phyloP scores from a whole-genome alignment of 2,113 vertebrate species.

The Rhinogobius similis region DNA sequence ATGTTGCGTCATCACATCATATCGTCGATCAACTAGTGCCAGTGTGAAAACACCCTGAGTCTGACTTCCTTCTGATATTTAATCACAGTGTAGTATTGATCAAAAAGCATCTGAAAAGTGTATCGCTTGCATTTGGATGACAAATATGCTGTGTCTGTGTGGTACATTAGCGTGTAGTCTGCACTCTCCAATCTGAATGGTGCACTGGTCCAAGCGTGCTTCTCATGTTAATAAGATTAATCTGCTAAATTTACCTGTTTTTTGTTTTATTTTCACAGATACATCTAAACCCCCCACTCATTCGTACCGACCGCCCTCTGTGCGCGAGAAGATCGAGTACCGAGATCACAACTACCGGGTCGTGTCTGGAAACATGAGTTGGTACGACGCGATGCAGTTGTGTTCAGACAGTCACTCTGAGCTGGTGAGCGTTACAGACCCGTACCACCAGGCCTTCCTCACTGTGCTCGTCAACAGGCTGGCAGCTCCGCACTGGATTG shows the following conservation, averaged over 20 bases:
- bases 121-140: too few relatives aligned
- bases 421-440: conserved; percentile 87
- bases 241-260: background rate
- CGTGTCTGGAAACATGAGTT: conserved; percentile 88
- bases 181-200: too few relatives aligned
- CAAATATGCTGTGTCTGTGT: too few relatives aligned
- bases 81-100: too few relatives aligned
- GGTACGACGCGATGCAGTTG: conserved; percentile 84
- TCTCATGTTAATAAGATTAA: too few relatives aligned
- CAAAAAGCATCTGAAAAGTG: too few relatives aligned
- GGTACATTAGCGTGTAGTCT: too few relatives aligned
- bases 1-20: too few relatives aligned
- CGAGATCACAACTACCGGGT: conserved; percentile 85
- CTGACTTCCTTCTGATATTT: too few relatives aligned
- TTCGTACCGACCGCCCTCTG: conserved; percentile 73
- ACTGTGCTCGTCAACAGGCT: conserved; percentile 85
- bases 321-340: conserved; percentile 82
- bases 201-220: too few relatives aligned
- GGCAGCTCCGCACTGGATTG: conserved; percentile 88
- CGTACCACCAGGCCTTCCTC: conserved; percentile 93
- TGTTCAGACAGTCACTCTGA: conserved; percentile 81
- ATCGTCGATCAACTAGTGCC: too few relatives aligned
- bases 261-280: conserved; percentile 52
- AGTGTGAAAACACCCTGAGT: too few relatives aligned
- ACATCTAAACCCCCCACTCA: conserved; percentile 74